A percentile compares a stretch with the other conserved stretches of the same genome.
phyloP scores from a whole-genome alignment of 2,888 invertebrate species.

The Brachynemurus nebulosus region DNA sequence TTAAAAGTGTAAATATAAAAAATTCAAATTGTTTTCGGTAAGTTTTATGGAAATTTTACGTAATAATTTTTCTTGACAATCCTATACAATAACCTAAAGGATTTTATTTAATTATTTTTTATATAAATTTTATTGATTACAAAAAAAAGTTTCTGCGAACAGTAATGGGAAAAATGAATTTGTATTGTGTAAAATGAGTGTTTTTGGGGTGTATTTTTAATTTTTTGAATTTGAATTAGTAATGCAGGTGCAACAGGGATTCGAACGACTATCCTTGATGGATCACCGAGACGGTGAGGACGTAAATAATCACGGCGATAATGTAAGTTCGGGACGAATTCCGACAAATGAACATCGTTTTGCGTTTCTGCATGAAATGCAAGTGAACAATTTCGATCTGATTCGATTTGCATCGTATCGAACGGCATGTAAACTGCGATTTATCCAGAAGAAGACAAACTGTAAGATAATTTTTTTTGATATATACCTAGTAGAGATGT shows the following conservation, averaged over 20 bases:
- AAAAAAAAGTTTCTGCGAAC: no score
- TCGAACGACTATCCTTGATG: conserved; percentile 3
- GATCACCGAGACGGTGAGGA: conserved; percentile 1
- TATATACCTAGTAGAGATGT: no score
- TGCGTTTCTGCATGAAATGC: conserved; percentile 70
- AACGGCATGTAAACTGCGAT: conserved; percentile 92
- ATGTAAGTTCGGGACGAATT: conserved; percentile 24
- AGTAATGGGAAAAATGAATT: no score
- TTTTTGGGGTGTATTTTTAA: no score
- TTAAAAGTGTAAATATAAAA: neutral
- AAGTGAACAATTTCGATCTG: conserved; percentile 85
- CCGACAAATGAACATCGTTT: conserved; percentile 47
- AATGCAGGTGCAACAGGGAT: conserved; percentile 2
- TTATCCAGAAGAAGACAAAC: conserved; percentile 96
- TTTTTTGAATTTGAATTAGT: no score
- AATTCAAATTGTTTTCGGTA: neutral
- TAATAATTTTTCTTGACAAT: neutral
- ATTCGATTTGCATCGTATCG: conserved; percentile 97
- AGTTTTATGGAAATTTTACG: neutral
- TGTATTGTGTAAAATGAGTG: no score
- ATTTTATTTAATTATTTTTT: no score
- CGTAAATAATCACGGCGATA: neutral
- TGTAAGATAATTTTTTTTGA: no score
- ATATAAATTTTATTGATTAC: no score
- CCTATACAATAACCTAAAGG: no score